Evolutionary conservation across 2,888 invertebrate genomes (phyloP), one percentile per base, ranked within the genome.

Genomic region (Yponomeuta sedellus): DNA sequence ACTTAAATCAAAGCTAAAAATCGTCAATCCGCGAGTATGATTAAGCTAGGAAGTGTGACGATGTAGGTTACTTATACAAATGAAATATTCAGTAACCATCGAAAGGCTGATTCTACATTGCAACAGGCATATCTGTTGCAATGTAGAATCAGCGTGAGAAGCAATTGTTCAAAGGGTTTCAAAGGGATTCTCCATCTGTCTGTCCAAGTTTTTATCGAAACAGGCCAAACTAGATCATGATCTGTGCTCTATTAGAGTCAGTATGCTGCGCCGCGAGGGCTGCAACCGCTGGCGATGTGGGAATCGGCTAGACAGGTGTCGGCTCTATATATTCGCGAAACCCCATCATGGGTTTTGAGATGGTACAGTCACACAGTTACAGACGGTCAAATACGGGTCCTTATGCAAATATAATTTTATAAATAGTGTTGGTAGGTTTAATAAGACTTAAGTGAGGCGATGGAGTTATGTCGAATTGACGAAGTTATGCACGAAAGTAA

Each of bases 231-330:
- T 56, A 22, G 64, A 64, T 52, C 19, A n/a, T 16, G 16, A 2
- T 16, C 16, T 52, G 44, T 16, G 5, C 44, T 12, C 12, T 52
- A 44, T n/a, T 44, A 64, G 64, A 64, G 20, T 16, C 44, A 16
- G 16, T 52, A 52, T 52, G 12, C 16, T 16, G 16, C 34, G 44
- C 44, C 12, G 44, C 16, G 44, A 52, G 12, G 44, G 16, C 16
- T 16, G 44, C 44, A 16, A 52, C 16, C 44, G 16, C 16, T 5
- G 44, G 44, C 16, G 16, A 52, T 44, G 64, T 40, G 56, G 64
- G 64, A 64, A 64, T 64, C 52, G 10, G 22, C 6, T 4, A 52
- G 25, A 64, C 64, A 44, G 64, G 64, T 64, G 64, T 20, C 52
- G 64, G 20, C 64, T 40, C 52, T 28, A 19, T 62, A n/a, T 19